phyloP scores from a whole-genome alignment of 2,888 invertebrate genomes.

The Callinectes sapidus region DNA sequence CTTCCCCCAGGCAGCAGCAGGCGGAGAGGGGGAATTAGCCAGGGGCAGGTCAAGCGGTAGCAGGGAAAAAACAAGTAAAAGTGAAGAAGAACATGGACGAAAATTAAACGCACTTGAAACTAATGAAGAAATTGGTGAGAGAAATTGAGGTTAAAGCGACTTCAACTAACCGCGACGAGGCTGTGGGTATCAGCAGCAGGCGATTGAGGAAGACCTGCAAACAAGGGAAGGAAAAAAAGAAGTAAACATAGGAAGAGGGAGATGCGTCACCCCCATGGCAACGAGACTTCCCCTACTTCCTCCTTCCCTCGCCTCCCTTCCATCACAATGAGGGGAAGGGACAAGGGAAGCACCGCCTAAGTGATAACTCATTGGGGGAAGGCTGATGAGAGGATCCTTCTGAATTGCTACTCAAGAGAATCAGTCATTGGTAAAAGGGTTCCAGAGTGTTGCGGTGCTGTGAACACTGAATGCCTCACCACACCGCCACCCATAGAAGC shows the following conservation, averaged over 20 bases:
- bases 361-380: conserved; percentile 61
- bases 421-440: neutral
- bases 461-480: neutral
- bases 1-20: neutral
- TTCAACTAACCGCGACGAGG: conserved; percentile 3
- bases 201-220: conserved; percentile 12
- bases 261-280: conserved; percentile 58
- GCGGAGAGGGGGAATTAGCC: neutral
- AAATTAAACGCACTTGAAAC: neutral
- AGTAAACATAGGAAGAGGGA: conserved; percentile 29
- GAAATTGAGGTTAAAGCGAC: conserved; percentile 9
- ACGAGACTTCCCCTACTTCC: conserved; percentile 40
- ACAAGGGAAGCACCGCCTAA: conserved; percentile 54
- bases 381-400: conserved; percentile 46
- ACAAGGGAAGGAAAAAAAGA: conserved; percentile 11
- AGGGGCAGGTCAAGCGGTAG: neutral
- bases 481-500: neutral
- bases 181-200: neutral
- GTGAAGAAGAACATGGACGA: conserved; percentile 9
- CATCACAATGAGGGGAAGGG: conserved; percentile 60
- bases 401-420: conserved; percentile 14
- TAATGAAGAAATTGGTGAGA: conserved; percentile 12
- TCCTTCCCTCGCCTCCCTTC: conserved; percentile 46
- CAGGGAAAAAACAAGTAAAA: neutral
- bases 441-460: neutral